Conservation (phyloP, 2,113 vertebrate genomes). For the Glareola pratincola region DNA sequence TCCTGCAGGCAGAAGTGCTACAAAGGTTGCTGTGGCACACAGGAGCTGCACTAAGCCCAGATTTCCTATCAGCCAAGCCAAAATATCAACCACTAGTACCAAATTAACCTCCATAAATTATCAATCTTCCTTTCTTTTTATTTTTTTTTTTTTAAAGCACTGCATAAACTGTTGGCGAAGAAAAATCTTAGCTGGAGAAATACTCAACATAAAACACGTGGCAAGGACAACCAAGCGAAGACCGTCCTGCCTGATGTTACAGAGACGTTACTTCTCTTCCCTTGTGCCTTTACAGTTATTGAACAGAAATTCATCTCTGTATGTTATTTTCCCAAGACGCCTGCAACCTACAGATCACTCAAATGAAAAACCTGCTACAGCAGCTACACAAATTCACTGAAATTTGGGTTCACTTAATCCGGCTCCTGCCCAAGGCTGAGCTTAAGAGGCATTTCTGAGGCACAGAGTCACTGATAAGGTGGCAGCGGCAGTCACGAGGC, state of each 20-base stretch:
- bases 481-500: background rate
- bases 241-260: background rate
- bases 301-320: background rate
- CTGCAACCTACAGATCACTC: background rate
- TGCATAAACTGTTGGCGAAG: background rate
- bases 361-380: background rate
- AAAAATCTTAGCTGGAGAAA: background rate
- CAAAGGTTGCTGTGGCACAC: background rate
- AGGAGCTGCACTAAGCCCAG: background rate
- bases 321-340: background rate
- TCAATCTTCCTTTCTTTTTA: background rate
- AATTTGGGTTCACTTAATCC: background rate
- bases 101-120: background rate
- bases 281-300: background rate
- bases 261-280: background rate
- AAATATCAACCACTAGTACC: background rate
- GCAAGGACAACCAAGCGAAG: background rate
- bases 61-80: background rate
- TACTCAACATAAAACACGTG: background rate
- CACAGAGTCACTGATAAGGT: background rate
- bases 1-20: background rate
- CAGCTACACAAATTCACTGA: background rate
- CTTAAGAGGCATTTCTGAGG: background rate
- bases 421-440: background rate
- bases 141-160: background rate